A percentile compares a stretch with the other conserved stretches of the same genome.
Evolutionary conservation across 2,113 vertebrate species (phyloP).

Genomic region (Lophius piscatorius): DNA sequence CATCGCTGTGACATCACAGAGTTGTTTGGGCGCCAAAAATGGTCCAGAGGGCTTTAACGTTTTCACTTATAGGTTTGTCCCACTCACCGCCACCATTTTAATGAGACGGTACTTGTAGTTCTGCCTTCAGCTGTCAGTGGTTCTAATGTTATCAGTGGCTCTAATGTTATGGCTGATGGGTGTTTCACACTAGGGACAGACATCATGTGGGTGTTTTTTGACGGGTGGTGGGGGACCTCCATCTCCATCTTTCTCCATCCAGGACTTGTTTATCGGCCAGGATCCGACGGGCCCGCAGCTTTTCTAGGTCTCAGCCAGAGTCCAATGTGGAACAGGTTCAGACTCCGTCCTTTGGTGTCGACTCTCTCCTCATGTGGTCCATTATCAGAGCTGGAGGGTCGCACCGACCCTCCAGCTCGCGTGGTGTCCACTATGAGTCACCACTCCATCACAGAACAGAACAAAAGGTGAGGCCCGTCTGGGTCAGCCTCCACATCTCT

Average conservation of each 20-base stretch:
- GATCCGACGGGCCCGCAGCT: constrained; percentile 44
- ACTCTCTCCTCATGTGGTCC: constrained; percentile 47
- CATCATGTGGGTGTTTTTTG: not conserved
- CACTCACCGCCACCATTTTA: no score
- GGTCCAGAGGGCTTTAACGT: no score
- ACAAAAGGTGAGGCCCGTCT: constrained; percentile 57
- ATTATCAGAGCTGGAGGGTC: constrained; percentile 47
- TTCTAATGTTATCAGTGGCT: no score
- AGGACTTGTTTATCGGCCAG: constrained; percentile 62
- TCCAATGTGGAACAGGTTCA: constrained; percentile 58
- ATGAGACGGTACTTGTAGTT: no score
- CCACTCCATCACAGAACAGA: constrained; percentile 14
- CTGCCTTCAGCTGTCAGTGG: no score
- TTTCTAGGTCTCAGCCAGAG: constrained; percentile 58
- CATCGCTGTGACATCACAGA: no score
- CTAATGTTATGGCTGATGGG: no score
- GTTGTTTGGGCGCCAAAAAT: no score
- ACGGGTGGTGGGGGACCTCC: not conserved
- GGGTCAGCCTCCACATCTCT: constrained; percentile 15
- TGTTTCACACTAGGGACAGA: no score
- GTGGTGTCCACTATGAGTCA: constrained; percentile 30
- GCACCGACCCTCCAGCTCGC: constrained; percentile 36
- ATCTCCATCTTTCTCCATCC: constrained; percentile 7
- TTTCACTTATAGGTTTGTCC: no score
- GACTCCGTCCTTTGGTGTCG: constrained; percentile 55